Conservation (phyloP, 2,888 invertebrate genomes). For the Caenorhabditis sp. region DNA sequence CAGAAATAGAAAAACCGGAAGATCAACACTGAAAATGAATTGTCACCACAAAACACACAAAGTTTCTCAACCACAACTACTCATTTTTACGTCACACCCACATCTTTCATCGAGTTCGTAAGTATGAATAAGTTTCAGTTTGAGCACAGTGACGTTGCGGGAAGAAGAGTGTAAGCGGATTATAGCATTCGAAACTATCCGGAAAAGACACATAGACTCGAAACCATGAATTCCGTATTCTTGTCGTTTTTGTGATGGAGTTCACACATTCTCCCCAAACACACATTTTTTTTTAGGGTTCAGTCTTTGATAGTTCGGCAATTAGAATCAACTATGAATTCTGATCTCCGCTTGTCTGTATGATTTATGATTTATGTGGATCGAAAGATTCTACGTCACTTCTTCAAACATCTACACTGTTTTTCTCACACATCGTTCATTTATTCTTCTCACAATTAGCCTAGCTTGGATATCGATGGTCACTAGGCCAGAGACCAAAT, state of each 20-base stretch:
- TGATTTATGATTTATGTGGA: slow-evolving; percentile 42
- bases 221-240: slow-evolving; percentile 35
- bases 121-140: slow-evolving; percentile 28
- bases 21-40: slow-evolving; percentile 40
- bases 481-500: slow-evolving; percentile 50
- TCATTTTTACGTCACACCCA: slow-evolving; percentile 27
- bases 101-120: slow-evolving; percentile 31
- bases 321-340: slow-evolving; percentile 24
- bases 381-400: slow-evolving; percentile 36
- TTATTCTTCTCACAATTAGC: slow-evolving; percentile 19
- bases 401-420: slow-evolving; percentile 4
- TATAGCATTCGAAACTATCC: slow-evolving; percentile 27
- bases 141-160: slow-evolving; percentile 4
- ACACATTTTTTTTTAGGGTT: slow-evolving; percentile 2
- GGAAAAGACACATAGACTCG: slow-evolving; percentile 17
- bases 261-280: slow-evolving; percentile 12
- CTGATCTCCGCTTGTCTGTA: slow-evolving; percentile 21
- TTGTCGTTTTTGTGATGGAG: slow-evolving; percentile 6
- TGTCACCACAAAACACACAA: slow-evolving; percentile 40
- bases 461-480: slow-evolving; percentile 45
- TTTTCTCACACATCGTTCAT: slow-evolving; percentile 24
- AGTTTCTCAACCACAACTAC: slow-evolving; percentile 21
- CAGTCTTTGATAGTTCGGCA: slow-evolving; percentile 53
- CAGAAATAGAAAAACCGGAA: slow-evolving; percentile 55
- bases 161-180: slow-evolving; percentile 32